Percentiles rank a stretch among this genome's conserved stretches.
These are phyloP conservation scores for Ectropis grisescens DNA, from an alignment of 1,140 invertebrate genomes.

Conservation along the genomic window DNA sequence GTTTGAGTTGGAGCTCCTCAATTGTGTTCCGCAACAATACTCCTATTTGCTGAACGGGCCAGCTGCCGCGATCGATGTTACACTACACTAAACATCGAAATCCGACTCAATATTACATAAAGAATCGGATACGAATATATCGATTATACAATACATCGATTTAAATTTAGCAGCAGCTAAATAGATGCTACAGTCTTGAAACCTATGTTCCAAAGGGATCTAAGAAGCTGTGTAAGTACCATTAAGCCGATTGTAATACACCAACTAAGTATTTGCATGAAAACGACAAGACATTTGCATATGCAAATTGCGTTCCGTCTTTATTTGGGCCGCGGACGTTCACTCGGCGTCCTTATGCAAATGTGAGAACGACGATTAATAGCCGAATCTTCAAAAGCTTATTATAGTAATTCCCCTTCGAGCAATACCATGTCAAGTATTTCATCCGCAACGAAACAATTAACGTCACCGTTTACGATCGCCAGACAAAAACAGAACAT, in stretches of 20 bases:
- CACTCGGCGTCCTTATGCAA: conserved; percentile 57
- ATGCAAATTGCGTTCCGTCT: conserved; percentile 64
- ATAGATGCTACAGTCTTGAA: too few relatives aligned
- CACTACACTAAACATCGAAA: too few relatives aligned
- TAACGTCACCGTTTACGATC: conserved; percentile 18
- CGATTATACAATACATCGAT: too few relatives aligned
- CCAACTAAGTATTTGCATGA: conserved; percentile 55
- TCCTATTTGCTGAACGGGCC: not conserved
- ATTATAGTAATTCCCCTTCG: conserved; percentile 22
- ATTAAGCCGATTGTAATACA: conserved; percentile 64
- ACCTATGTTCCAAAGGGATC: conserved; percentile 25
- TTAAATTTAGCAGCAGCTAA: too few relatives aligned
- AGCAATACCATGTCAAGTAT: conserved; percentile 17
- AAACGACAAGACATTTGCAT: conserved; percentile 59
- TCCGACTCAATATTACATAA: too few relatives aligned
- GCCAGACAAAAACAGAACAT: conserved; percentile 22
- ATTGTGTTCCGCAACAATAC: conserved; percentile 1
- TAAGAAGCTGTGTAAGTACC: conserved; percentile 46
- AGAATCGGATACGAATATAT: too few relatives aligned
- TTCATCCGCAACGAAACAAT: conserved; percentile 23
- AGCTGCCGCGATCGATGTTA: too few relatives aligned
- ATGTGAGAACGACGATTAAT: conserved; percentile 24
- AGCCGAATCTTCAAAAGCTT: conserved; percentile 22
- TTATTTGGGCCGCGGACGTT: conserved; percentile 56
- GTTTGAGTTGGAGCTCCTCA: conserved; percentile 7